Evolutionary conservation across 1,140 invertebrate genomes (phyloP).

Genomic region (Tetragnatha versicolor): DNA sequence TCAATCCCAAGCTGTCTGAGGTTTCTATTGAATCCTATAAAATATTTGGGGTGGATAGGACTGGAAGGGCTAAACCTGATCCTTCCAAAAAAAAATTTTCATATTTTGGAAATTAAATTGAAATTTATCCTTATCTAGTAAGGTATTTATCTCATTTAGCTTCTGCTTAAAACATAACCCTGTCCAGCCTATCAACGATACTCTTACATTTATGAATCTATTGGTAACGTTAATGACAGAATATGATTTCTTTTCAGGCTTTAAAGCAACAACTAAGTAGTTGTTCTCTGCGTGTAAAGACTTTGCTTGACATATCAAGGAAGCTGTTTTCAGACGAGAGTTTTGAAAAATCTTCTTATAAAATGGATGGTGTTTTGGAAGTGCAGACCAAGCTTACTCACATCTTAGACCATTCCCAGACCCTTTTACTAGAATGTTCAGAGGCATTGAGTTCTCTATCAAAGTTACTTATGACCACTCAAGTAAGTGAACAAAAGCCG

Average conservation of each 20-base stretch:
- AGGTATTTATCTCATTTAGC: no score
- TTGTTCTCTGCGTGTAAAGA: conserved; percentile 7
- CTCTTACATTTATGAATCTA: no score
- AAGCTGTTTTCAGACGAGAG: conserved; percentile 7
- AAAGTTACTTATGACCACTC: neutral
- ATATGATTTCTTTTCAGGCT: conserved; percentile 39
- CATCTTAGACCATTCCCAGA: neutral
- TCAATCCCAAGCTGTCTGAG: no score
- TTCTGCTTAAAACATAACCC: no score
- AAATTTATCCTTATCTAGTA: no score
- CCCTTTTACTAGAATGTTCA: conserved; percentile 1
- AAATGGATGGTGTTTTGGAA: neutral
- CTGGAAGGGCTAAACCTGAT: no score
- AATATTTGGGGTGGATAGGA: no score
- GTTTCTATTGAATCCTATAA: no score
- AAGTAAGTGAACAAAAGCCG: conserved; percentile 1
- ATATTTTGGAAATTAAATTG: no score
- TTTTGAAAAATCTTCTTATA: neutral
- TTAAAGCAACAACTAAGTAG: conserved; percentile 42
- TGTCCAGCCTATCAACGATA: no score
- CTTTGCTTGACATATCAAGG: conserved; percentile 3
- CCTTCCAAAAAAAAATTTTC: no score
- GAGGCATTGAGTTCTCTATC: conserved; percentile 16
- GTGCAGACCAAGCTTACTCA: conserved; percentile 1
- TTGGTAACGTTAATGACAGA: no score